phyloP scores from a whole-genome alignment of 2,797 vertebrate genomes.

The Acanthiza pusilla region DNA sequence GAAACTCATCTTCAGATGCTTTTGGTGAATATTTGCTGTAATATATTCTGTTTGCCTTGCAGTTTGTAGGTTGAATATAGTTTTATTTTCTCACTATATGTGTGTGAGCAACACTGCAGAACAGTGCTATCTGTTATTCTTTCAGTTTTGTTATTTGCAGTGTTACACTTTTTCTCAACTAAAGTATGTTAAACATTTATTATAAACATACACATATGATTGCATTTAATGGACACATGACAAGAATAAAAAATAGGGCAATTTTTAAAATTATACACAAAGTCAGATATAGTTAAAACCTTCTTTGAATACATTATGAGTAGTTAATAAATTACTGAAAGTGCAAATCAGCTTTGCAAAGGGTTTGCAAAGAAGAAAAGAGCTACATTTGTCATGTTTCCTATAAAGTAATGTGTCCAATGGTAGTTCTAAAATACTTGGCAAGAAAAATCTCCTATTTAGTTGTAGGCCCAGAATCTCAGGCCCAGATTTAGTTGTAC shows the following conservation, averaged over 20 bases:
- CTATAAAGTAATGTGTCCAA: neutral
- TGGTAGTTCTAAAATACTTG: neutral
- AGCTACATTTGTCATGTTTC: neutral
- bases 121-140: neutral
- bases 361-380: neutral
- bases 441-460: slow-evolving; percentile 45
- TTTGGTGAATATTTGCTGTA: neutral
- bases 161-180: neutral
- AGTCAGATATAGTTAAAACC: neutral
- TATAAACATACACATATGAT: neutral
- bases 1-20: neutral
- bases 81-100: neutral
- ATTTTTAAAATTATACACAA: neutral
- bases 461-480: neutral
- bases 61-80: neutral
- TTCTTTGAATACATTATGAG: neutral
- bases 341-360: neutral
- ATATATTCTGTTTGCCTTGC: neutral
- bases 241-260: neutral
- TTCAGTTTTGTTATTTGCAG: neutral
- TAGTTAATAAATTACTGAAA: neutral
- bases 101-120: neutral
- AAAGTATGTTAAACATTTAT: neutral
- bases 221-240: neutral
- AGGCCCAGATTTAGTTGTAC: neutral